phyloP scores from a whole-genome alignment of 92 coral and sea anemone species.

The Zoanthus solanderi region DNA sequence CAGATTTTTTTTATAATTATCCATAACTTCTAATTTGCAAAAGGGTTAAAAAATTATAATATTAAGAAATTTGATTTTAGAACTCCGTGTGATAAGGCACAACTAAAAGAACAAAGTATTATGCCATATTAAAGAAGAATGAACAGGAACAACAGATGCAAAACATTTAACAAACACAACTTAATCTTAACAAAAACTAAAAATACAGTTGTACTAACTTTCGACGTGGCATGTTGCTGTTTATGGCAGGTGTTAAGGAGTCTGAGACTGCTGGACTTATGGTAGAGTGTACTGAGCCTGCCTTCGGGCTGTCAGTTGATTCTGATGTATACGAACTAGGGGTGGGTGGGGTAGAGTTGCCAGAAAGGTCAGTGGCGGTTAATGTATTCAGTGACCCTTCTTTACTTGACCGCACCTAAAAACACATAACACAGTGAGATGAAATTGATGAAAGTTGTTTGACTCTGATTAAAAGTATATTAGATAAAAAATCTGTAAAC shows the following conservation, averaged over 20 bases:
- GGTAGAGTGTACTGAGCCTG: conserved; percentile 54
- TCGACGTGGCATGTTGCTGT: conserved; percentile 57
- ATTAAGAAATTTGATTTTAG: too few species aligned
- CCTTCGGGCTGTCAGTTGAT: conserved; percentile 86
- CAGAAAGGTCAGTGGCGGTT: conserved; percentile 53
- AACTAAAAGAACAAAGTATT: too few species aligned
- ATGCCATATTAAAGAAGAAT: too few species aligned
- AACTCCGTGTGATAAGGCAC: too few species aligned
- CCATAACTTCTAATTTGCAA: too few species aligned
- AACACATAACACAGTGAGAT: not conserved
- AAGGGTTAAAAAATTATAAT: too few species aligned
- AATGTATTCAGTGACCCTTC: conserved; percentile 82
- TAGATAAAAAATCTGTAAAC: not conserved
- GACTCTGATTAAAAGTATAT: too few species aligned
- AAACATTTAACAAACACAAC: not conserved
- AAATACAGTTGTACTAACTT: not conserved
- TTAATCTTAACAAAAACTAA: not conserved
- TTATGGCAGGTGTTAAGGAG: conserved; percentile 52
- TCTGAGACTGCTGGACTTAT: conserved; percentile 50
- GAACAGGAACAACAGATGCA: too few species aligned
- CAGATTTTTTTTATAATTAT: too few species aligned
- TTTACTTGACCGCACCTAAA: conserved; percentile 84
- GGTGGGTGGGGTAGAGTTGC: conserved; percentile 90
- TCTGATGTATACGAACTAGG: conserved; percentile 91
- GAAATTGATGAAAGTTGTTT: too few species aligned